These are phyloP conservation scores for Cephus pulcher DNA, from an alignment of 2,888 invertebrate species.

Conservation along the genomic window DNA sequence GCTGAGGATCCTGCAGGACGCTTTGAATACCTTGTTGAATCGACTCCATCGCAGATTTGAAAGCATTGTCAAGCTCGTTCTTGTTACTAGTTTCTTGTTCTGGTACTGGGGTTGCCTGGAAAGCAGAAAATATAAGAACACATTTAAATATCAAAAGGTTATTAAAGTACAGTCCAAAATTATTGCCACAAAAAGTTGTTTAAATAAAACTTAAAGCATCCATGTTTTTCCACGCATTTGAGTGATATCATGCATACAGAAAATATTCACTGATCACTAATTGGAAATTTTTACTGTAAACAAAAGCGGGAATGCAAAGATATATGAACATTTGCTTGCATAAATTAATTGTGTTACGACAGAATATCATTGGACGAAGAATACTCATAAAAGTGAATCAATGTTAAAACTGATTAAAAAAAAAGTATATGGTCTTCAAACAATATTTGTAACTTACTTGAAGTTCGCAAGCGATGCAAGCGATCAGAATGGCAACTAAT, in stretches of 20 bases:
- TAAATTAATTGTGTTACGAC: neutral
- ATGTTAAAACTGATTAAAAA: neutral
- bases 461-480: conserved; percentile 32
- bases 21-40: conserved; percentile 33
- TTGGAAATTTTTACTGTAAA: neutral
- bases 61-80: conserved; percentile 11
- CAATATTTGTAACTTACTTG: conserved; percentile 38
- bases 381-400: neutral
- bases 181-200: neutral
- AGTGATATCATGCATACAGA: neutral
- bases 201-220: neutral
- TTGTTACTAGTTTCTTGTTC: conserved; percentile 17
- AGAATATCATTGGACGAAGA: neutral
- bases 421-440: neutral
- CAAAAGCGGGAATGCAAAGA: neutral
- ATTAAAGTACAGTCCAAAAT: neutral
- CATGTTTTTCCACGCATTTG: neutral
- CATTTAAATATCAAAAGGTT: neutral
- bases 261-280: neutral
- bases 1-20: conserved; percentile 35
- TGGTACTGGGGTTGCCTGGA: conserved; percentile 15
- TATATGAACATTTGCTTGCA: neutral
- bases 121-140: neutral
- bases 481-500: conserved; percentile 34
- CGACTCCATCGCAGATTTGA: conserved; percentile 28